phyloP scores from a whole-genome alignment of 2,113 vertebrate genomes.

The Cynoglossus semilaevis region DNA sequence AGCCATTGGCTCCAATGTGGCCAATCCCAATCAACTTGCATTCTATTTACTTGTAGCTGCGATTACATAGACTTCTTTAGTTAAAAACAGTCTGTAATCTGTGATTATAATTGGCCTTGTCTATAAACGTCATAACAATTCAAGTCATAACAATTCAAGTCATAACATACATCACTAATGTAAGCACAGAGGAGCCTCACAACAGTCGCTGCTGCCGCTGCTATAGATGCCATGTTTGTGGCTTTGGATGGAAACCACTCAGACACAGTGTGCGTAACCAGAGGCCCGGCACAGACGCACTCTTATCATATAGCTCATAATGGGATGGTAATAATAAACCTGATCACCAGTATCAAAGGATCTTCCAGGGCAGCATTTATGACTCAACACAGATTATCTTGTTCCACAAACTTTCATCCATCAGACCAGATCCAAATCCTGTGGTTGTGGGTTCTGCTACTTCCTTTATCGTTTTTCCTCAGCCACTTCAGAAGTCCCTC shows the following conservation, averaged over 20 bases:
- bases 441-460: slow-evolving; percentile 3
- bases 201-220: too few relatives aligned
- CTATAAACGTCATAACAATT: too few relatives aligned
- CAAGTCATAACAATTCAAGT: too few relatives aligned
- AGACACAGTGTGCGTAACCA: not conserved
- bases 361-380: not conserved
- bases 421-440: slow-evolving; percentile 11
- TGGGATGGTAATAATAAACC: not conserved
- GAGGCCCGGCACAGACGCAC: not conserved
- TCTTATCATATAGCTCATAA: not conserved
- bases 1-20: too few relatives aligned
- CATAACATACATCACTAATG: too few relatives aligned
- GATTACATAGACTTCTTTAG: too few relatives aligned
- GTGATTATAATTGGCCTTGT: too few relatives aligned
- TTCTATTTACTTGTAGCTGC: too few relatives aligned
- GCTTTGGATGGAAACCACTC: not conserved
- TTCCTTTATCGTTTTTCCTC: slow-evolving; percentile 29
- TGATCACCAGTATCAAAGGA: not conserved
- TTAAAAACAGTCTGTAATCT: too few relatives aligned
- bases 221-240: too few relatives aligned
- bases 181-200: too few relatives aligned
- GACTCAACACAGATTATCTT: slow-evolving; percentile 3
- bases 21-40: too few relatives aligned
- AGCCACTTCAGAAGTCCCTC: slow-evolving; percentile 43
- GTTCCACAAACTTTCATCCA: slow-evolving; percentile 5